Evolutionary conservation across 2,113 vertebrate genomes (phyloP).

Genomic region (Cyprinus carpio): DNA sequence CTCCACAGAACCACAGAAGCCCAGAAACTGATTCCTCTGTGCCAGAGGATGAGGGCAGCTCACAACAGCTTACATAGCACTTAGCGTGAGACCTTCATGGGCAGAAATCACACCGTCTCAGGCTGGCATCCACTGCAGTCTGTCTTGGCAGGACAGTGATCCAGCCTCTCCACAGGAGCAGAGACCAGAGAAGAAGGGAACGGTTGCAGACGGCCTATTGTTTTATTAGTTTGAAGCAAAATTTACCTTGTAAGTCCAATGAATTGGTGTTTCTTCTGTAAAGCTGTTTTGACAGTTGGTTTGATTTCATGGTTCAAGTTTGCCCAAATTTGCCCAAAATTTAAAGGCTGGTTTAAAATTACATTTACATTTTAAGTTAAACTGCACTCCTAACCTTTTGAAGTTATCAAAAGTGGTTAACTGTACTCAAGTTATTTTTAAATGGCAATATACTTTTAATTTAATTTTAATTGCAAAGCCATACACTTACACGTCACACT

Average conservation of each 20-base stretch:
- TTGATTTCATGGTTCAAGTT: background rate
- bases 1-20: constrained; percentile 38
- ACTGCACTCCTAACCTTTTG: too few species aligned
- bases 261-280: background rate
- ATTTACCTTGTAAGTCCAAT: background rate
- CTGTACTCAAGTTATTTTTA: too few species aligned
- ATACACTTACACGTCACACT: too few species aligned
- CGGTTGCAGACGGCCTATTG: constrained; percentile 47
- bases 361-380: background rate
- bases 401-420: too few species aligned
- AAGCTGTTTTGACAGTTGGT: background rate
- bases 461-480: too few species aligned
- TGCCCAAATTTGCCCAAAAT: background rate
- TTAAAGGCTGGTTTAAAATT: background rate
- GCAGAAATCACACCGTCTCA: constrained; percentile 41
- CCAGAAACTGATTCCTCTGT: constrained; percentile 41
- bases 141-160: constrained; percentile 39
- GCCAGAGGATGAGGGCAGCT: constrained; percentile 45
- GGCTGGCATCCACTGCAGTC: constrained; percentile 38
- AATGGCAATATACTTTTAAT: too few species aligned
- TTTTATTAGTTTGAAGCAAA: constrained; percentile 23
- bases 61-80: constrained; percentile 51
- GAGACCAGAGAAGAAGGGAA: background rate
- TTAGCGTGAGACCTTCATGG: constrained; percentile 46
- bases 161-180: constrained; percentile 11